Conservation (phyloP, 2,888 invertebrate species). For the Trypoxylon attenuatum region DNA sequence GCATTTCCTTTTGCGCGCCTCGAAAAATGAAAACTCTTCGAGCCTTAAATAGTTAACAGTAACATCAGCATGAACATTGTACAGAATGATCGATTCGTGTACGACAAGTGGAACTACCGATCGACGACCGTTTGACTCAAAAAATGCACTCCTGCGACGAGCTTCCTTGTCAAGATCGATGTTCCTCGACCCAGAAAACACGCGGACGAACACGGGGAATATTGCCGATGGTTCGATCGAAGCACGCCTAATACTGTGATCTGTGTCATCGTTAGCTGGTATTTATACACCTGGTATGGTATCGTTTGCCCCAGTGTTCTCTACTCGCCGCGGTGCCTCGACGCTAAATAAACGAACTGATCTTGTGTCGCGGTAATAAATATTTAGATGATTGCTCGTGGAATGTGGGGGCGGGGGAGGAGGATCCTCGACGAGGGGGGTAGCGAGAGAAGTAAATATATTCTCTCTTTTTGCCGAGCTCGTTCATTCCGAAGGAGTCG, state of each 20-base stretch:
- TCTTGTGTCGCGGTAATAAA: slow-evolving; percentile 26
- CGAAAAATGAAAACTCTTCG: slow-evolving; percentile 25
- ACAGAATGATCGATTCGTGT: slow-evolving; percentile 56
- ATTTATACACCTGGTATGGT: no score
- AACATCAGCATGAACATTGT: slow-evolving; percentile 58
- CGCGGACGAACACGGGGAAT: no score
- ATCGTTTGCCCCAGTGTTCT: no score
- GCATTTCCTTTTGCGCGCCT: slow-evolving; percentile 22
- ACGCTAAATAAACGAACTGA: slow-evolving; percentile 36
- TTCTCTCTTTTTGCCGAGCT: slow-evolving; percentile 10
- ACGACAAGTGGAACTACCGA: slow-evolving; percentile 39
- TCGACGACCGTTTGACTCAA: slow-evolving; percentile 25
- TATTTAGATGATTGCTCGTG: slow-evolving; percentile 21
- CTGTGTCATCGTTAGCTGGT: no score
- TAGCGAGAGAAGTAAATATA: slow-evolving; percentile 30
- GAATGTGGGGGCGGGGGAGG: slow-evolving; percentile 35
- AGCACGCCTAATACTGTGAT: no score
- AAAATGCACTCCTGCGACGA: slow-evolving; percentile 20
- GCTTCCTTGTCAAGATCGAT: no score
- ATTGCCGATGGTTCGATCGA: background rate
- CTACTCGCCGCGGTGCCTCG: slow-evolving; percentile 2
- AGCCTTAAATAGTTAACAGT: slow-evolving; percentile 57
- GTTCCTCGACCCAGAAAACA: no score
- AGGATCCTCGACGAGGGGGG: slow-evolving; percentile 27
- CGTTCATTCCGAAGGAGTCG: slow-evolving; percentile 16